Conservation (phyloP, 2,888 invertebrate genomes). For the Anthophora plumipes region DNA sequence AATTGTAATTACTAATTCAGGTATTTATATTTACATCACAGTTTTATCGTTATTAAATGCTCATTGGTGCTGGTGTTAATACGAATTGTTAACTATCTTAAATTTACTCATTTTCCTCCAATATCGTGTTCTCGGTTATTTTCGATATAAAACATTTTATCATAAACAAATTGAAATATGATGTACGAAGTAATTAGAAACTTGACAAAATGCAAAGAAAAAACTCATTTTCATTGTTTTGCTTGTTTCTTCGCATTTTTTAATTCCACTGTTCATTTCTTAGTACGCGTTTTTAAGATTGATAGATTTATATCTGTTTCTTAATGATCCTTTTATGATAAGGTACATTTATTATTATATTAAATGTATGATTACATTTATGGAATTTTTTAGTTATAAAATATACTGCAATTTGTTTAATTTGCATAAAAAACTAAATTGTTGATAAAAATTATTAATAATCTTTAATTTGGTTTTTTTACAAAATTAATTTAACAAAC, state of each 20-base stretch:
- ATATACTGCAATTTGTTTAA: too few relatives aligned
- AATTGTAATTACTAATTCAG: constrained; percentile 76
- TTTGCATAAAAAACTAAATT: too few relatives aligned
- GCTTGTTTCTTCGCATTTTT: background rate
- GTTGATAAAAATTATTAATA: too few relatives aligned
- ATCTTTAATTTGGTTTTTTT: too few relatives aligned
- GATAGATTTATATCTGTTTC: background rate
- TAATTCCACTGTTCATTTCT: background rate
- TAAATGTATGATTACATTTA: too few relatives aligned
- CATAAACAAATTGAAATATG: background rate
- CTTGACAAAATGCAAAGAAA: background rate
- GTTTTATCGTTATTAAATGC: constrained; percentile 81
- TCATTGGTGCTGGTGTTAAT: constrained; percentile 83
- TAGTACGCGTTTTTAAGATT: background rate
- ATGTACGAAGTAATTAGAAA: background rate
- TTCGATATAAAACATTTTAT: background rate
- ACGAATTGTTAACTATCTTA: constrained; percentile 52
- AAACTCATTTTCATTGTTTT: background rate
- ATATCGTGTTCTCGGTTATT: background rate
- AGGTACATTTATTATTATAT: background rate
- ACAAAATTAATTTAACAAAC: too few relatives aligned
- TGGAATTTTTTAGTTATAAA: too few relatives aligned
- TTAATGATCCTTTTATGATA: background rate
- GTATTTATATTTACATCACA: constrained; percentile 75
- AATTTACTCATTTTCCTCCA: constrained; percentile 35